These are phyloP conservation scores for Drosophila aff. DNA, from an alignment of 1,140 invertebrate species.

Conservation along the genomic window DNA sequence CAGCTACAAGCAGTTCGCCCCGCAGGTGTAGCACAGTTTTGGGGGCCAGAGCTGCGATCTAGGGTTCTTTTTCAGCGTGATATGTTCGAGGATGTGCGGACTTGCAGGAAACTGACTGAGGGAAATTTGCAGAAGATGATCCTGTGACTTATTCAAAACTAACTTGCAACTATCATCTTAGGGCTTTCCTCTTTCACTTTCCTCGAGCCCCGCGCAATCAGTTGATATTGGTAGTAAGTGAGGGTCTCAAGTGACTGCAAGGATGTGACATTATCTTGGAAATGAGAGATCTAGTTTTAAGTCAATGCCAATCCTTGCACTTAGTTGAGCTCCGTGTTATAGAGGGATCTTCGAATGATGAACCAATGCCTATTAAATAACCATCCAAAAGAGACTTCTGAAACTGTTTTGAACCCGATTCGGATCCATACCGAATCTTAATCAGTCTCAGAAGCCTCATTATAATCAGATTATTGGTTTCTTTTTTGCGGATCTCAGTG, in stretches of 20 bases:
- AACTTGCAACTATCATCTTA: not conserved
- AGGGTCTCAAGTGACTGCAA: constrained; percentile 3
- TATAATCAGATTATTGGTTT: constrained; percentile 31
- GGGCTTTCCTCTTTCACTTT: constrained; percentile 7
- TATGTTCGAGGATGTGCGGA: constrained; percentile 46
- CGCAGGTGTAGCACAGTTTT: constrained; percentile 73
- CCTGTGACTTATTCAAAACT: constrained; percentile 6
- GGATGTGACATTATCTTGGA: not conserved
- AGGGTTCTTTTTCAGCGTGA: constrained; percentile 58
- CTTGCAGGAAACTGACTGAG: constrained; percentile 21
- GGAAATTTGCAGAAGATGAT: constrained; percentile 4
- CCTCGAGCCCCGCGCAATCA: constrained; percentile 6
- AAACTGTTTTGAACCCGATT: not conserved
- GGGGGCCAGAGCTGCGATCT: constrained; percentile 41
- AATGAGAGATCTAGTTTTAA: not conserved
- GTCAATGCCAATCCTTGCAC: constrained; percentile 1
- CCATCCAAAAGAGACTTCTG: not conserved
- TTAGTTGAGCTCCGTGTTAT: constrained; percentile 6
- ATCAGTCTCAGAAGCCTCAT: not conserved
- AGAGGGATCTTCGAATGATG: constrained; percentile 18
- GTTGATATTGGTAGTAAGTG: constrained; percentile 38
- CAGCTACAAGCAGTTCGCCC: constrained; percentile 61
- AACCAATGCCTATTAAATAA: not conserved
- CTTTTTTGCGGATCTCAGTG: constrained; percentile 26
- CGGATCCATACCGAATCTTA: not conserved